A percentile compares a stretch with the other conserved stretches of the same genome.
phyloP scores from a whole-genome alignment of 2,113 vertebrate species.

The Natator depressus region DNA sequence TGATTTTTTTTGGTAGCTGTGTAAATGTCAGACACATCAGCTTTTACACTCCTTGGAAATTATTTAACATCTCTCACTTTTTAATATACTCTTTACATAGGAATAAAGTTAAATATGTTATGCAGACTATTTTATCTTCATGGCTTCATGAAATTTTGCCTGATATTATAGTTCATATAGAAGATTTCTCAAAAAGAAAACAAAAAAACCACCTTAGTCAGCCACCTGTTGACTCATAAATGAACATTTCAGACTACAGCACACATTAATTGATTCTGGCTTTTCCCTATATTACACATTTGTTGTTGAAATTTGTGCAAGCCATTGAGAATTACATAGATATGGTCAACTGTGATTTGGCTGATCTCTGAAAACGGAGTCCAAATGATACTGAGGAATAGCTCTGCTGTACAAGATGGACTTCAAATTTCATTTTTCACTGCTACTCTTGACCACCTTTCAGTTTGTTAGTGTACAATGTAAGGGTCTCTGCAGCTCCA shows the following conservation, averaged over 20 bases:
- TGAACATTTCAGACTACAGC: background rate
- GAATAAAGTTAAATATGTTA: too few species aligned
- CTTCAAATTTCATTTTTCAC: background rate
- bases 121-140: background rate
- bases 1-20: background rate
- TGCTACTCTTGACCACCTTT: background rate
- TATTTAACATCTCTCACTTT: background rate
- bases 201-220: background rate
- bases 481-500: background rate
- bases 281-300: background rate
- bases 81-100: background rate
- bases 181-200: background rate
- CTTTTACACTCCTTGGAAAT: background rate
- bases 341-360: background rate
- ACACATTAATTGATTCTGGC: background rate
- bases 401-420: background rate
- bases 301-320: background rate
- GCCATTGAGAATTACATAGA: background rate
- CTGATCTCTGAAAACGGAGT: background rate
- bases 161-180: background rate
- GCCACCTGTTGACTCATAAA: background rate
- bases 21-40: background rate
- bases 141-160: background rate
- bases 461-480: background rate
- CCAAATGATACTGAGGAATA: background rate